Evolutionary conservation across 2,113 vertebrate species (phyloP).

Genomic region (Gorsachius goisagi): DNA sequence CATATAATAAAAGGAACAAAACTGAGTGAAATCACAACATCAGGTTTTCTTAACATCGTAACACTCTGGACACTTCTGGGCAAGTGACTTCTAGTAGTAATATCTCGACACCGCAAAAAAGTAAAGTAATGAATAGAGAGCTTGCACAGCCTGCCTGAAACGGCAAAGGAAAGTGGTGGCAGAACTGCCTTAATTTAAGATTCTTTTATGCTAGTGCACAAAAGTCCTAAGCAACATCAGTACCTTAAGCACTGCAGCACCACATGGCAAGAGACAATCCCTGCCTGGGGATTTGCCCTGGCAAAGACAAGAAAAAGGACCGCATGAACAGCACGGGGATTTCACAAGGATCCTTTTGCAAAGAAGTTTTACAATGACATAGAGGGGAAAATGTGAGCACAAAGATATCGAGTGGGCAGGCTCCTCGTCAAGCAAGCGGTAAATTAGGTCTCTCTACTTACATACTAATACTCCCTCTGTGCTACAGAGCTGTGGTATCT

Average conservation of each 20-base stretch:
- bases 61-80: neutral
- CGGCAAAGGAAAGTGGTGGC: neutral
- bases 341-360: neutral
- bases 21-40: neutral
- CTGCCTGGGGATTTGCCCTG: neutral
- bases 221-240: neutral
- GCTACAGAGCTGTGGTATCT: neutral
- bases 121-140: neutral
- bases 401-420: neutral
- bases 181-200: neutral
- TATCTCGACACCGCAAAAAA: neutral
- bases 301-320: neutral
- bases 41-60: neutral
- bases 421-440: neutral
- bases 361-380: neutral
- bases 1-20: neutral
- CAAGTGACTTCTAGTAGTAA: neutral
- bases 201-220: neutral
- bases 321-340: neutral
- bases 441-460: neutral
- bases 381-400: neutral
- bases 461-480: rapidly evolving
- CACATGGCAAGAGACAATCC: neutral
- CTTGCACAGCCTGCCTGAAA: neutral
- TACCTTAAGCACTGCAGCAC: neutral